Evolutionary conservation across 2,113 vertebrate species (phyloP), one percentile per base, ranked within the genome.

Genomic region (Corythornis vintsioides): DNA sequence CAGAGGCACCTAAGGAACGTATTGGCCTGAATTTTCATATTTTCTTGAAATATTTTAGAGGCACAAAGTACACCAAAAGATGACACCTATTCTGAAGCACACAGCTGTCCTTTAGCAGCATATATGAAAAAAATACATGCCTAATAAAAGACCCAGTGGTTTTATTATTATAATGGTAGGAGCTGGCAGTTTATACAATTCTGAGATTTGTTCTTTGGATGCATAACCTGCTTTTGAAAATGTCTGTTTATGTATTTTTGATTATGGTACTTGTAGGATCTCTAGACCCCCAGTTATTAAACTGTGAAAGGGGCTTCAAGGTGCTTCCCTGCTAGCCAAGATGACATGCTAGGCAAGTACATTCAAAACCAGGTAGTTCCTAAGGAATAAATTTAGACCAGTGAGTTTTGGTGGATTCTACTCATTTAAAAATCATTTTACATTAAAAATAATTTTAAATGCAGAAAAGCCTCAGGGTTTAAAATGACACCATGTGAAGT

Each of bases 71-170:
- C 21, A 28, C 14, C 18, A 64, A 64, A 94, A 67, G 65, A 43
- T 33, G 66, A 50, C 11, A 70, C 11, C 13, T 38, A 60, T 83
- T 22, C 16, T 0, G 0, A 74, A 81, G 25, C 29, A 52, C 38
- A 67, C 22, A 43, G 26, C 4, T 0, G 0, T 38, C 59, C 43
- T 70, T 88, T 61, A 31, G 15, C 13, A 73, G 38, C 0, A 0
- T 26, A 48, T 9, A 50, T 10, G 31, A 26, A 76, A 83, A 88
- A 88, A 88, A 88, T 9, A 67, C 55, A 73, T 26, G 12, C 5
- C 12, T 60, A 64, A 48, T 7, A 11, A 83, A 80, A 73, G 14
- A 10, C 10, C 33, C 4, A 4, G 1, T 52, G 53, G 16, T 55
- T 59, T 72, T 29, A 31, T 21, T 63, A 10, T 67, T 50, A 83